These are phyloP conservation scores for Polyommatus icarus DNA, from an alignment of 2,888 invertebrate genomes.

Conservation along the genomic window DNA sequence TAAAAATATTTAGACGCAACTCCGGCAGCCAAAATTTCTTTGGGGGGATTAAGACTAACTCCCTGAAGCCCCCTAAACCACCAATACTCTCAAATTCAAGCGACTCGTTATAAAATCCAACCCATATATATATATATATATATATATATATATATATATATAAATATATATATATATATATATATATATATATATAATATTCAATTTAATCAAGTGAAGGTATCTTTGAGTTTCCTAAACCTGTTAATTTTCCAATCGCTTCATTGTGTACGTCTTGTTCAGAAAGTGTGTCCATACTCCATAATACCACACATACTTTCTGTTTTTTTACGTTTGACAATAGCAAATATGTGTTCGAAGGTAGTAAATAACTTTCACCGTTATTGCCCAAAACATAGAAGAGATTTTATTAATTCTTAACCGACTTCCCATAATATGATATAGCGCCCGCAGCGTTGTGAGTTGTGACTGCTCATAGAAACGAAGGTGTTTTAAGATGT, in stretches of 20 bases:
- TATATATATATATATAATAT: too few species aligned
- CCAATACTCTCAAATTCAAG: too few species aligned
- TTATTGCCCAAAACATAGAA: neutral
- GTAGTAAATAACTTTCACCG: neutral
- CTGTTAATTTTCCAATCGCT: conserved; percentile 5
- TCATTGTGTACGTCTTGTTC: conserved; percentile 14
- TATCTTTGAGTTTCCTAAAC: neutral
- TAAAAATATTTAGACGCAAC: too few species aligned
- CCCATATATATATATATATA: too few species aligned
- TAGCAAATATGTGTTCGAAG: neutral
- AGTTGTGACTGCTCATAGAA: neutral
- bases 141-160: too few species aligned
- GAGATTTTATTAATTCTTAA: neutral
- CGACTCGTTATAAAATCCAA: too few species aligned
- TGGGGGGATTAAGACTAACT: too few species aligned
- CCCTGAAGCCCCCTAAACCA: too few species aligned
- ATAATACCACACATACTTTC: neutral
- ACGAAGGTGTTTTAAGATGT: neutral
- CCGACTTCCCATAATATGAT: neutral
- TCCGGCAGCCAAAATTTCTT: too few species aligned
- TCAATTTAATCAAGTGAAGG: neutral
- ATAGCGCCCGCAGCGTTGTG: neutral
- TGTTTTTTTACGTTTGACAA: conserved; percentile 16
- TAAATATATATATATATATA: too few species aligned
- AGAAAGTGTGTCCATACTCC: conserved; percentile 15